A percentile compares a stretch with the other conserved stretches of the same genome.
phyloP scores from a whole-genome alignment of 2,797 vertebrate genomes.

The Valencia hispanica region DNA sequence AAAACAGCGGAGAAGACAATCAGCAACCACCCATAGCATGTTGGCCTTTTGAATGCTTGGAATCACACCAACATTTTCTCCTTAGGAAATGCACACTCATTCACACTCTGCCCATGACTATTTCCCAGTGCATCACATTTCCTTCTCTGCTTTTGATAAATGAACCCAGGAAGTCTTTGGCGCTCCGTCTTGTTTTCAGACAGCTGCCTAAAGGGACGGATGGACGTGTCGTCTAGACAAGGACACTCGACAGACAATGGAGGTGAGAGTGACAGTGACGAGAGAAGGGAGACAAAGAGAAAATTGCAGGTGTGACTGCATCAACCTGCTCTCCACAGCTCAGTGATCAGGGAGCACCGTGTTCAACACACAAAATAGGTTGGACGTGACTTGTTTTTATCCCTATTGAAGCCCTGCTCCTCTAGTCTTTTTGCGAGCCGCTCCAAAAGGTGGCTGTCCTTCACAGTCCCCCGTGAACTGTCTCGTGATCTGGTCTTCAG shows the following conservation, averaged over 20 bases:
- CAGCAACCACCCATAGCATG: conserved; percentile 54
- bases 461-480: no score
- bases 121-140: conserved; percentile 57
- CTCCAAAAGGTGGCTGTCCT: no score
- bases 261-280: conserved; percentile 62
- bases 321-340: conserved; percentile 70
- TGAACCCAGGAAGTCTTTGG: conserved; percentile 46
- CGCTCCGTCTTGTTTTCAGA: conserved; percentile 47
- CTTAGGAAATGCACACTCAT: conserved; percentile 50
- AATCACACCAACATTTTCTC: conserved; percentile 55
- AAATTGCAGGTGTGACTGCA: conserved; percentile 71
- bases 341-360: conserved; percentile 52
- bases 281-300: conserved; percentile 48
- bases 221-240: conserved; percentile 68
- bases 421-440: no score
- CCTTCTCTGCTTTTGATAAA: conserved; percentile 57
- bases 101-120: conserved; percentile 42
- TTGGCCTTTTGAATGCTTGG: conserved; percentile 67
- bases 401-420: no score
- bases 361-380: conserved; percentile 30
- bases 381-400: no score
- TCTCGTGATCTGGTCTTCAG: no score
- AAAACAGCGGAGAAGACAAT: conserved; percentile 48
- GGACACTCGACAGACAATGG: conserved; percentile 61
- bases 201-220: conserved; percentile 62